Percentiles rank a stretch among this genome's conserved stretches.
Conservation (phyloP, 2,113 vertebrate genomes). For the Mandrillus leucophaeus region DNA sequence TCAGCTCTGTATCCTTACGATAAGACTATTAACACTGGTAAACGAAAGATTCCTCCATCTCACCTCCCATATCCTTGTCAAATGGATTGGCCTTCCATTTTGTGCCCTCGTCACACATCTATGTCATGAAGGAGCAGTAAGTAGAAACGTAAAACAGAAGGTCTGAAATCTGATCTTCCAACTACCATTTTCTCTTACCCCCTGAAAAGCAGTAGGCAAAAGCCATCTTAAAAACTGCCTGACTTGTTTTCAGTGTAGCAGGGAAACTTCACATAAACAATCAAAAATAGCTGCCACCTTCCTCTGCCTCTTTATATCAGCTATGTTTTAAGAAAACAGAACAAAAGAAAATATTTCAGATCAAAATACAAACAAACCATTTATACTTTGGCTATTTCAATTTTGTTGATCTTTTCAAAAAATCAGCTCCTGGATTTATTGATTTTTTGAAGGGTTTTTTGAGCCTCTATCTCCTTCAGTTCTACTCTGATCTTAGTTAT, state of each 20-base stretch:
- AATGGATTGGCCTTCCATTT: background rate
- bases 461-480: too few relatives aligned
- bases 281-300: background rate
- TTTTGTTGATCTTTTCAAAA: background rate
- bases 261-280: conserved; percentile 16
- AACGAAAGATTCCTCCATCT: background rate
- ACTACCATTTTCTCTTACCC: background rate
- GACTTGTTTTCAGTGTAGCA: background rate
- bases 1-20: background rate
- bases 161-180: background rate
- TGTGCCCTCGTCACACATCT: background rate
- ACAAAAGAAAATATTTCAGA: conserved; percentile 14
- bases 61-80: background rate
- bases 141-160: background rate
- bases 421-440: too few relatives aligned
- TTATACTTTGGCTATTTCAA: background rate
- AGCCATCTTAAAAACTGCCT: background rate
- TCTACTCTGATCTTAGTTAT: too few relatives aligned
- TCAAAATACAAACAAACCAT: background rate
- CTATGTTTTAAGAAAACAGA: conserved; percentile 38
- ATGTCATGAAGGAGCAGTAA: background rate
- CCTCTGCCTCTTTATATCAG: background rate
- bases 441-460: too few relatives aligned
- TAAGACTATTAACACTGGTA: background rate
- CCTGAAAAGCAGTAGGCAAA: background rate